Conservation (phyloP, 1,140 invertebrate genomes). For the Zaprionus capensis region DNA sequence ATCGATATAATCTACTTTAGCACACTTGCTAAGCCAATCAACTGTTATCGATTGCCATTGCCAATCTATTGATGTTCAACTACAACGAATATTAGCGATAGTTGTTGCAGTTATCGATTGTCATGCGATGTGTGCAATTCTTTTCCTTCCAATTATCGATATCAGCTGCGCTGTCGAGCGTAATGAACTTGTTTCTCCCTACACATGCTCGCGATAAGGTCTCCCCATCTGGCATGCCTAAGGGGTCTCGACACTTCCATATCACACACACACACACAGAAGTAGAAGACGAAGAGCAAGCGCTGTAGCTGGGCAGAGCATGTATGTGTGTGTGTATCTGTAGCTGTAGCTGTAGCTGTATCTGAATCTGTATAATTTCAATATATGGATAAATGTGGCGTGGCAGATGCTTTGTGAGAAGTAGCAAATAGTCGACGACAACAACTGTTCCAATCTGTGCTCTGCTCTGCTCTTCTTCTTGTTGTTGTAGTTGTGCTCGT, state of each 20-base stretch:
- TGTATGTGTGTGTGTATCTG: background rate
- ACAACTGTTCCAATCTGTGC: background rate
- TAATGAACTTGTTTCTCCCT: background rate
- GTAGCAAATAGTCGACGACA: constrained; percentile 26
- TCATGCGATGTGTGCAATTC: too few species aligned
- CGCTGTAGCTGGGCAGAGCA: background rate
- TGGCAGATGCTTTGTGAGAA: background rate
- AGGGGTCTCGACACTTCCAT: background rate
- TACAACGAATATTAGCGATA: too few species aligned
- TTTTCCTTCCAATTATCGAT: background rate
- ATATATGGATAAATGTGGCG: background rate
- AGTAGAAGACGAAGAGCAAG: background rate
- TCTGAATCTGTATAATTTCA: background rate
- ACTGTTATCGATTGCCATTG: background rate
- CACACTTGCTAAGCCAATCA: too few species aligned
- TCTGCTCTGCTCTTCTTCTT: constrained; percentile 5
- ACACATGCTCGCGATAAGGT: background rate
- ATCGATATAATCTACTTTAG: background rate
- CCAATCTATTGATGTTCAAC: too few species aligned
- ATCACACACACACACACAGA: background rate
- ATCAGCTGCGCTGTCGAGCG: background rate
- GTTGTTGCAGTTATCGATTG: too few species aligned
- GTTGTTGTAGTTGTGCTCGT: constrained; percentile 22
- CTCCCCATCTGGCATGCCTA: background rate
- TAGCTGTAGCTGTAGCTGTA: background rate